Base-by-base conservation (phyloP, 1,140 invertebrate genomes). In the Nasonia vitripennis region DNA sequence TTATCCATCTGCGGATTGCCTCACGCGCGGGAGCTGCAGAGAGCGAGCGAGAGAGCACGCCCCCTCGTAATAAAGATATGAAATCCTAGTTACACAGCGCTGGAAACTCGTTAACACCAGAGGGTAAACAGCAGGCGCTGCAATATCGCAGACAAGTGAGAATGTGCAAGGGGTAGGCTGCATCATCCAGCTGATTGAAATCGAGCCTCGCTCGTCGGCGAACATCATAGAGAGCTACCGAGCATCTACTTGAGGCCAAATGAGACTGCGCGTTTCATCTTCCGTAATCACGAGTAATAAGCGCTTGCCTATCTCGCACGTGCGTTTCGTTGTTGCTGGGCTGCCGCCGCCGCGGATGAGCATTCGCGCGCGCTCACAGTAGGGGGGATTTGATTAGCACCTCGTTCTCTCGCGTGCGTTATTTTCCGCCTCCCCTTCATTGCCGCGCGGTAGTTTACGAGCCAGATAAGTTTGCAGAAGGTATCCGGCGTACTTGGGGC, bases 101-200 rank as follows among this genome's bases (percentile, higher is more conserved):
- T 86, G 84, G 84, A 74, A 85, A 86, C 84, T 87, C 84, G 83
- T 86, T 87, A 88, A 82, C 31, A 20, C 78, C 80, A 77, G 41
- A 71, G 34, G 67, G 41, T 9, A 55, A 55, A 55, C 67, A 70
- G 41, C 23, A 11, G n/a, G 20, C 67, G 27, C 31, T 10, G 9
- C 17, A 31, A 78, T 34, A 17, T 34, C 51, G 11, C 23, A 62
- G 55, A 27, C 27, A 27, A 27, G 27, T 27, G 27, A 27, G 27
- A 62, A 62, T 0, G 10, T 45, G 34, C 34, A 73, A 23, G 27
- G 48, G 41, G 45, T 55, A 55, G 17, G 12, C 27, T n/a, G 1
- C 14, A 10, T 67, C 6, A 2, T 62, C 41, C 9, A 17, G 62
- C 31, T 78, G 82, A 78, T 78, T 83, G 74, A 70, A 83, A 78